Percentiles rank a stretch among this genome's conserved stretches.
These are phyloP conservation scores for Eilema depressum DNA, from an alignment of 2,888 invertebrate genomes.

Conservation along the genomic window DNA sequence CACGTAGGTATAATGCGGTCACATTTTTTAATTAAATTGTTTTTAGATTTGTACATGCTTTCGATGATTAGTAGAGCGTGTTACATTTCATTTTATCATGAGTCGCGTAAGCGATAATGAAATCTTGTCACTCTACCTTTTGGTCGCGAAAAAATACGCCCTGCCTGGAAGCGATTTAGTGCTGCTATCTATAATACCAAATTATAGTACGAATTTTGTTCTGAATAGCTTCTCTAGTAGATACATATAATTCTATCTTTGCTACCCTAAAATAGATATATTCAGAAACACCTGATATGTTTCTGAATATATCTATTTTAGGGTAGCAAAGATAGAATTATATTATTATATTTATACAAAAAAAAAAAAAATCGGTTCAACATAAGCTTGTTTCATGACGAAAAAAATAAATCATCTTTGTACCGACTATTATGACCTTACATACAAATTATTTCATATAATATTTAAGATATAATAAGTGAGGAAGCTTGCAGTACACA, in stretches of 20 bases:
- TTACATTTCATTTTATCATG: neutral
- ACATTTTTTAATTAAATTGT: constrained; percentile 70
- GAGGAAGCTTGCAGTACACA: neutral
- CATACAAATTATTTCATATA: no score
- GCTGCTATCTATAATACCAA: neutral
- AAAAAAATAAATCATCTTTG: no score
- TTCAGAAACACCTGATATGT: no score
- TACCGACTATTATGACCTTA: no score
- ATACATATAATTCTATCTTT: no score
- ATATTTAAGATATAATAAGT: neutral
- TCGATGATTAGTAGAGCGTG: constrained; percentile 3
- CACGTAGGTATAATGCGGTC: constrained; percentile 71
- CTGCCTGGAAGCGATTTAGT: neutral
- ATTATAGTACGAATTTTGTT: neutral
- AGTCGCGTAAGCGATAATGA: neutral
- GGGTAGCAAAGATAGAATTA: no score
- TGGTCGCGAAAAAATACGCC: neutral
- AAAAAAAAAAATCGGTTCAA: no score
- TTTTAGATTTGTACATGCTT: constrained; percentile 55
- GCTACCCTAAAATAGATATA: no score
- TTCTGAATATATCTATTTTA: no score
- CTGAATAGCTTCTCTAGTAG: no score
- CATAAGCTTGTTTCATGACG: no score
- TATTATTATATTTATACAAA: no score
- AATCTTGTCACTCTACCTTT: neutral